Evolutionary conservation across 2,797 vertebrate species (phyloP), one percentile per base, ranked within the genome.

Genomic region (Trichosurus vulpecula): DNA sequence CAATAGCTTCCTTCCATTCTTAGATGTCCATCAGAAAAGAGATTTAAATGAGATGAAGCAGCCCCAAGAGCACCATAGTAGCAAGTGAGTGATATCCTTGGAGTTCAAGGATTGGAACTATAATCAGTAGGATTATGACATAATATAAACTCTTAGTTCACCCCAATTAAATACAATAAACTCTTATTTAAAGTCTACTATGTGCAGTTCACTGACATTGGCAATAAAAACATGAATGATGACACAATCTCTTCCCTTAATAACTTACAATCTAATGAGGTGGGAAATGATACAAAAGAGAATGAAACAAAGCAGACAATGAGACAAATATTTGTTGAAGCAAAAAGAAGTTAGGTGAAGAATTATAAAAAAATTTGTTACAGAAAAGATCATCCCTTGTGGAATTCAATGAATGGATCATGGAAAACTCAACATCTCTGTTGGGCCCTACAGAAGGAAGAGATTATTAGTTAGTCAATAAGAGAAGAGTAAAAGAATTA

Each of bases 41-140:
- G n/a, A 41, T 92, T 58, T 12, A 12, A 2, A 1, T 54, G 56
- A 22, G 30, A 0, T 0, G 0, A 3, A 54, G 3, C 16, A 41
- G 27, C 55, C 41, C 66, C 19, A 81, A 10, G 2, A 19, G 6
- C 5, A 41, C n/a, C 74, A 35, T 74, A 61, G 66, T 41, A 47
- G n/a, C 2, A 81, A 81, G 66, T 81, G 41, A 47, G 66, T 47
- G 22, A 81, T 47, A 47, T 25, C 41, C 19, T 47, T 81, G 66
- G 41, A 81, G 6, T 47, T 81, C 19, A 47, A 81, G 8, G 22
- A 25, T 9, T 47, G 19, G n/a, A 41, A 81, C n/a, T 81, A 25
- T 81, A 81, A 22, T 47, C n/a, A 81, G n/a, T 22, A 19, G 25
- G n/a, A 81, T 25, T 74, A 47, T 47, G 19, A 81, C 6, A 81